Evolutionary conservation across 2,113 vertebrate species (phyloP).

Genomic region (Andinoacara biseriatus): DNA sequence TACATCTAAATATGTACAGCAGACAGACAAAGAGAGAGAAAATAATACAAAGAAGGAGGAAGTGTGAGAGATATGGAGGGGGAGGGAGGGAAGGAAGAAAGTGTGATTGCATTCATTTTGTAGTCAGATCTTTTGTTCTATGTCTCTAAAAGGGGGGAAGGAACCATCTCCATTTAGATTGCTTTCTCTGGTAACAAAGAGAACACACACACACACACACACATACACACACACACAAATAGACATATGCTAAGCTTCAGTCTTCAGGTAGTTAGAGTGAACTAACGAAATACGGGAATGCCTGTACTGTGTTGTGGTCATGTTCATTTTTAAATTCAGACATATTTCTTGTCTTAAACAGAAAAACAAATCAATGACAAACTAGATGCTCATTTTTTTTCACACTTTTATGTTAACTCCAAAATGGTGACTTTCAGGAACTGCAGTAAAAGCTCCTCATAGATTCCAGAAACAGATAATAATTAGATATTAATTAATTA

Average conservation of each 20-base stretch:
- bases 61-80: not conserved
- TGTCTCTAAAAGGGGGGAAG: constrained; percentile 38
- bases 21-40: constrained; percentile 1
- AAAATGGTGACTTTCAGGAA: not conserved
- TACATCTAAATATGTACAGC: constrained; percentile 47
- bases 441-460: not conserved
- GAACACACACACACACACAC: not conserved
- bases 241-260: not conserved
- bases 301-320: not conserved
- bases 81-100: not conserved
- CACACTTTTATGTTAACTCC: not conserved
- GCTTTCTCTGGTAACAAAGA: constrained; percentile 36
- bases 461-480: not conserved
- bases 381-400: not conserved
- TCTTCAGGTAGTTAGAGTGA: not conserved
- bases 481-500: no score
- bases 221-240: not conserved
- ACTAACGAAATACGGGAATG: not conserved
- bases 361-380: not conserved
- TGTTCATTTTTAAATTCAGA: no score
- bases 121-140: constrained; percentile 47
- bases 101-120: constrained; percentile 48
- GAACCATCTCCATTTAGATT: constrained; percentile 66
- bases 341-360: no score
- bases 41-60: constrained; percentile 32